Percentiles rank a stretch among this genome's conserved stretches.
phyloP scores from a whole-genome alignment of 2,113 vertebrate species.

The Datnioides undecimradiatus region DNA sequence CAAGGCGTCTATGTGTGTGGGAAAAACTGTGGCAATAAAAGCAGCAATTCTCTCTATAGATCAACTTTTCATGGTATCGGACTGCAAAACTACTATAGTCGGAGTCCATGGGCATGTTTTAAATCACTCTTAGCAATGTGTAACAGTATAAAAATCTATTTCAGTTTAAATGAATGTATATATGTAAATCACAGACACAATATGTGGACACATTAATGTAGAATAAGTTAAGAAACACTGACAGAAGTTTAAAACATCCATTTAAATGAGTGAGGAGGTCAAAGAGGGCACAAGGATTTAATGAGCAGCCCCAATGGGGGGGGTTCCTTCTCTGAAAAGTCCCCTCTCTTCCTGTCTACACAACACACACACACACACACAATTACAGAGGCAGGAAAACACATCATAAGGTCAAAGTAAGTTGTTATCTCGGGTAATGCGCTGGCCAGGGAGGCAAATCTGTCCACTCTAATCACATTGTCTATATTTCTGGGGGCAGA shows the following conservation, averaged over 20 bases:
- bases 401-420: slow-evolving; percentile 58
- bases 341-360: slow-evolving; percentile 3
- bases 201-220: background rate
- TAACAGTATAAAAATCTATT: background rate
- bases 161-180: no score
- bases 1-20: background rate
- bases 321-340: slow-evolving; percentile 15
- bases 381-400: slow-evolving; percentile 53
- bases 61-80: no score
- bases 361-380: slow-evolving; percentile 27
- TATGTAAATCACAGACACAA: background rate
- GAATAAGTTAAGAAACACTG: background rate
- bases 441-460: slow-evolving; percentile 48
- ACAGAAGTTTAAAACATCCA: slow-evolving; percentile 10
- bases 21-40: background rate
- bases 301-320: slow-evolving; percentile 31
- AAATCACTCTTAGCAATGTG: background rate
- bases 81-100: background rate
- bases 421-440: slow-evolving; percentile 61
- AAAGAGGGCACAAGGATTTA: slow-evolving; percentile 31
- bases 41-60: no score
- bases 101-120: background rate
- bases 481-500: slow-evolving; percentile 39
- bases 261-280: slow-evolving; percentile 28
- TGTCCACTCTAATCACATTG: slow-evolving; percentile 55